Percentiles rank a stretch among this genome's conserved stretches.
Evolutionary conservation across 2,888 invertebrate genomes (phyloP).

Genomic region (Blera fallax): DNA sequence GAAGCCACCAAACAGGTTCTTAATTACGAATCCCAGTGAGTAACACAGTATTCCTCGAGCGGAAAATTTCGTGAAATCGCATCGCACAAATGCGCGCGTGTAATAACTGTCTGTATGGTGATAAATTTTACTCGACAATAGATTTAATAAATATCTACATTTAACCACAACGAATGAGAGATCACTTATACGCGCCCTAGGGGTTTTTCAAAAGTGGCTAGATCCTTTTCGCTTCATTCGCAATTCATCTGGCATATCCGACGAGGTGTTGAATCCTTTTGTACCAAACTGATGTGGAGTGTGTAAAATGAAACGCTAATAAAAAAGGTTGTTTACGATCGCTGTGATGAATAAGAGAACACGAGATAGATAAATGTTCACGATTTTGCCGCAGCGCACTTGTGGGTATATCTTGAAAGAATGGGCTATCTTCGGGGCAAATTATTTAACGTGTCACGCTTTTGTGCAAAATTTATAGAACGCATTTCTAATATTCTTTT

Average conservation of each 20-base stretch:
- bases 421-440: background rate
- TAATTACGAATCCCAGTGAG: constrained; percentile 18
- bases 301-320: background rate
- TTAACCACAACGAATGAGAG: background rate
- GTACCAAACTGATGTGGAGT: background rate
- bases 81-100: constrained; percentile 18
- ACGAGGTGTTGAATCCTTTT: constrained; percentile 36
- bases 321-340: constrained; percentile 24
- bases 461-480: constrained; percentile 41
- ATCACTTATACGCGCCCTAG: constrained; percentile 17
- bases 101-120: constrained; percentile 53
- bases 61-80: background rate
- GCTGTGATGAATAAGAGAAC: constrained; percentile 5
- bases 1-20: background rate
- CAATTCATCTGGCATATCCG: constrained; percentile 30
- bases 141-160: constrained; percentile 1
- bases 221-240: constrained; percentile 26
- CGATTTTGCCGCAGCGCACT: background rate
- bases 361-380: constrained; percentile 9
- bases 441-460: constrained; percentile 37
- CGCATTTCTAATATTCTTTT: constrained; percentile 38
- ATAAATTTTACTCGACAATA: constrained; percentile 42
- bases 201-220: background rate
- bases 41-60: background rate
- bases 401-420: background rate